Evolutionary conservation across 1,140 invertebrate species (phyloP), one percentile per base, ranked within the genome.

Genomic region (Adoxophyes honmai): DNA sequence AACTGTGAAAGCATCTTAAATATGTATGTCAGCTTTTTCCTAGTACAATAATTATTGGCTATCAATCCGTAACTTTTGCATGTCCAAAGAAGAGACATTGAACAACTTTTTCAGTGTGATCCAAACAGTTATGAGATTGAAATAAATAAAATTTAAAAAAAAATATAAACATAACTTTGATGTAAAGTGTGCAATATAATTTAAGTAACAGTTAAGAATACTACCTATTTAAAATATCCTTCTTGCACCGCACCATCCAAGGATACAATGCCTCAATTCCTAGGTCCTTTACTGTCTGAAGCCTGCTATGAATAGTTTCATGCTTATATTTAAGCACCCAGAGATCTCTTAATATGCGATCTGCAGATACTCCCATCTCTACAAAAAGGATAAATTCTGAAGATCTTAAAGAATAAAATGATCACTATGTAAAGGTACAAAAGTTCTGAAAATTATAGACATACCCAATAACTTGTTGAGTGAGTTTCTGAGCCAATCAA

Each of bases 171-270:
- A n/a, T n/a, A n/a, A n/a, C n/a, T n/a, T n/a, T n/a, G n/a, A n/a
- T n/a, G n/a, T n/a, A n/a, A n/a, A n/a, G 37, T 42, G 38, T 44
- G 36, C 18, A 13, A 28, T 34, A 33, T 35, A 52, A 34, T 34
- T 21, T 34, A 53, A 56, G 52, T 52, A 34, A 42, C 44, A 52
- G 7, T 34, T 58, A 59, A 34, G 18, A 7, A 55, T 58, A 16
- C 42, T 70, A 89, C 88, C 87, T 89, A 52, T 82, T 70, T 15
- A 88, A 61, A 62, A 83, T 78, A 52, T 78, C 64, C 62, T 87
- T 75, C 34, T 83, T 73, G 68, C 88, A 90, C 58, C 82, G 75
- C 15, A 89, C 86, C 88, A 90, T 89, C 88, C 88, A 90, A 28
- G 87, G 86, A 55, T 79, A 83, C 7, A 85, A 59, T 48, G 66